phyloP scores from a whole-genome alignment of 2,113 vertebrate species.

The Laticauda laticaudata region DNA sequence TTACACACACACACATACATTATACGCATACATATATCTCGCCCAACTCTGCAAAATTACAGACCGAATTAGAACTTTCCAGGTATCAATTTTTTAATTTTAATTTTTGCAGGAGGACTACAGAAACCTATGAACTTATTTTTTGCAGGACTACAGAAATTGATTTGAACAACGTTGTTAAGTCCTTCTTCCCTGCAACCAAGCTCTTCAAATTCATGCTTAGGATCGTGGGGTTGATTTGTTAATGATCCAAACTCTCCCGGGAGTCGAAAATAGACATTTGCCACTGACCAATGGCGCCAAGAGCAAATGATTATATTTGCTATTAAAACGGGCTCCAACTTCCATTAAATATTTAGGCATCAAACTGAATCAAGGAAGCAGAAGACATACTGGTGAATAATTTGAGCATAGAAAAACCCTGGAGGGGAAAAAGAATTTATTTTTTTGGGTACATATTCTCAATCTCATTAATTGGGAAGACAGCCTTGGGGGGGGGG shows the following conservation, averaged over 20 bases:
- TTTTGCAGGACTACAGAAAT: not conserved
- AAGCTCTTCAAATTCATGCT: not conserved
- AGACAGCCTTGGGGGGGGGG: constrained; percentile 47
- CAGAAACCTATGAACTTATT: not conserved
- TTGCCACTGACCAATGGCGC: not conserved
- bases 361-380: constrained; percentile 52
- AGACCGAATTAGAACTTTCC: not conserved
- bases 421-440: constrained; percentile 51
- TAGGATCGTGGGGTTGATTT: not conserved
- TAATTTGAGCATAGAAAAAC: constrained; percentile 60
- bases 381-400: constrained; percentile 44
- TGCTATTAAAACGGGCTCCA: constrained; percentile 25
- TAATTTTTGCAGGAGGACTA: not conserved
- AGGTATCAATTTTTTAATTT: not conserved
- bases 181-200: not conserved
- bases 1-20: no score
- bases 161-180: not conserved
- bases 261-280: accelerated
- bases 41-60: not conserved
- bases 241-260: not conserved
- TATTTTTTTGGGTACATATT: constrained; percentile 60
- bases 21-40: no score
- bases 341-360: constrained; percentile 34
- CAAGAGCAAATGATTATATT: accelerated
- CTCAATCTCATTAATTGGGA: constrained; percentile 68